Evolutionary conservation across 2,113 vertebrate species (phyloP), one percentile per base, ranked within the genome.

Genomic region (Eublepharis macularius): DNA sequence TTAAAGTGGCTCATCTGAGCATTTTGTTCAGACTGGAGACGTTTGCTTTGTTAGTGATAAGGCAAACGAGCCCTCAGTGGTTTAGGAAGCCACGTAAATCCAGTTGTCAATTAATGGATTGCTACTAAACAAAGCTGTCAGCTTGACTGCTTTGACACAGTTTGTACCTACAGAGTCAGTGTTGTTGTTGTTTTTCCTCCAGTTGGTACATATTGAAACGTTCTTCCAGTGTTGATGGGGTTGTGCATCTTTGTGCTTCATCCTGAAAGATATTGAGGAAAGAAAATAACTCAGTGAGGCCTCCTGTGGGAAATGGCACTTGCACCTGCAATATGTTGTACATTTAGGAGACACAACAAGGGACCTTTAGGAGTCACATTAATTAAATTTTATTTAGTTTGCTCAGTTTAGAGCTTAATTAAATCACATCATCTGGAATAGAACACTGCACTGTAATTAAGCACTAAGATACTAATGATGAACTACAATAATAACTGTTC

Each of bases 321-420:
- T 77, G 74, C 66, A 87, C 86, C 66, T 72, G 75, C 75, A 87
- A 78, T 82, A 77, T 82, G 75, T 82, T 72, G 65, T 72, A 69
- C 80, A 65, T 87, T 87, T 83, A 49, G 74, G 86, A 87, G 68
- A 78, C 86, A 49, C 72, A 78, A 73, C 69, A 86, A 83, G 74
- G 81, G 80, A 80, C 54, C 68, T 82, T 78, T 78, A 60, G 86
- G 75, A 87, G 74, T 78, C 80, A 73, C 63, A 77, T 82, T 82
- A 87, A 87, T 78, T 77, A 82, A 82, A 87, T 82, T 87, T 80
- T 80, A 83, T 49, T 87, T 87, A 78, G 86, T 87, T 87, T 77
- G 80, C 81, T 87, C 74, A 87, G 63, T 74, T 83, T 87, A 78
- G 74, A 87, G 54, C 75, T 87, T 72, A 83, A 87, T 82, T 70